Base-by-base conservation (phyloP, 1,140 invertebrate genomes). In the Drosophila funebris region DNA sequence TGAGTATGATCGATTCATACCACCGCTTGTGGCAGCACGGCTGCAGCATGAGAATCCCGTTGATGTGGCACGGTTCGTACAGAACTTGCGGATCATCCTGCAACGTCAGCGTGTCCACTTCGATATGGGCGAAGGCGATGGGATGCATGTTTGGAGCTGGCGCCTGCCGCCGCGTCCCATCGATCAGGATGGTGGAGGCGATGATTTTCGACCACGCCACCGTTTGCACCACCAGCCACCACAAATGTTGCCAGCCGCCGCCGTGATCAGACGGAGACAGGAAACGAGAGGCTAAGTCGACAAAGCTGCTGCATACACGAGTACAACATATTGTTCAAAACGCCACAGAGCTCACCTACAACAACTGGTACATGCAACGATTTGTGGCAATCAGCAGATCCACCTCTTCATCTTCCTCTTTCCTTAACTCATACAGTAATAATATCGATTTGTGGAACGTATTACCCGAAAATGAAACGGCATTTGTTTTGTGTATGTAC, bases 41-140 rank as follows among this genome's bases (percentile, higher is more conserved):
- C 7, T 77, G 39, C 60, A 36, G 5, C 41, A 18, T 11, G 53
- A 64, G 13, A 53, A 72, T 44, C 66, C 43, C 4, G 9, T 41
- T 13, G 63, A 80, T 33, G 53, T 68, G 14, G 56, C 43, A 2
- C 44, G 72, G 0, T 83, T 46, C 18, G 43, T 78, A 6, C 20
- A 76, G 29, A 78, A 76, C 7, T 8, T 83, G 29, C 33, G 72
- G 3, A 48, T 62, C 2, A 22, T 79, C 7, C 18, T 84, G 13
- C 57, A 73, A 2, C 80, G 60, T 0, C 73, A 67, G 29, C 46
- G 64, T 3, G 22, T 48, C 1, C 68, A 76, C 14, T 63, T 84
- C n/a, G 69, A 78, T 13, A 22, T 60, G 56, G 80, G 80, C 11
- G 73, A 63, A 22, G 80, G 81, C 8, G 81, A 84, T 36, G 69